Evolutionary conservation across 2,888 invertebrate species (phyloP).

Genomic region (Temnothorax ravouxi): DNA sequence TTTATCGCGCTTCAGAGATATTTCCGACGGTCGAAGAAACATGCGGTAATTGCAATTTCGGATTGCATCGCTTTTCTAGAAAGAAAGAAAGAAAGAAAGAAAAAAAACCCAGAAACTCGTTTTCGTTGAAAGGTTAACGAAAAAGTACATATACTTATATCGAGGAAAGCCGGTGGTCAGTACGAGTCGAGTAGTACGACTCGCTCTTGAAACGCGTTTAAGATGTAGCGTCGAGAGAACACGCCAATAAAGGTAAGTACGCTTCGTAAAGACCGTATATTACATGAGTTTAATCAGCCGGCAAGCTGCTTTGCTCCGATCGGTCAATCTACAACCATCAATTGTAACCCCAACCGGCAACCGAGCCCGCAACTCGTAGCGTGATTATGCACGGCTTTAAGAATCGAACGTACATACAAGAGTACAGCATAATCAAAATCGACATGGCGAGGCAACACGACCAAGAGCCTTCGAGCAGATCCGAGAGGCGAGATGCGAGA

Average conservation of each 20-base stretch:
- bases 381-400: background rate
- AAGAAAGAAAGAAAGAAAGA: too few species aligned
- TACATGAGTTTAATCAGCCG: too few species aligned
- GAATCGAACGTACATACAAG: background rate
- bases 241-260: conserved; percentile 39
- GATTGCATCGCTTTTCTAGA: too few species aligned
- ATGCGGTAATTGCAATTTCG: background rate
- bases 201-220: conserved; percentile 61
- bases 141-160: background rate
- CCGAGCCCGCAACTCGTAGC: too few species aligned
- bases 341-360: too few species aligned
- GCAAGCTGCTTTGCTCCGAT: too few species aligned
- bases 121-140: too few species aligned
- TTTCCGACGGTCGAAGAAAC: background rate
- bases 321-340: too few species aligned
- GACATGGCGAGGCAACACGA: background rate
- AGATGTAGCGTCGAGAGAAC: conserved; percentile 73
- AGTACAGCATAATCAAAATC: background rate
- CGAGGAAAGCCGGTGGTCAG: background rate
- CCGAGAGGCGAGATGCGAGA: background rate
- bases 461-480: background rate
- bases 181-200: background rate
- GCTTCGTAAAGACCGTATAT: background rate
- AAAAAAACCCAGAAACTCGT: background rate
- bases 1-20: background rate